These are phyloP conservation scores for Macrosiphum euphorbiae DNA, from an alignment of 2,888 invertebrate species.

Conservation along the genomic window DNA sequence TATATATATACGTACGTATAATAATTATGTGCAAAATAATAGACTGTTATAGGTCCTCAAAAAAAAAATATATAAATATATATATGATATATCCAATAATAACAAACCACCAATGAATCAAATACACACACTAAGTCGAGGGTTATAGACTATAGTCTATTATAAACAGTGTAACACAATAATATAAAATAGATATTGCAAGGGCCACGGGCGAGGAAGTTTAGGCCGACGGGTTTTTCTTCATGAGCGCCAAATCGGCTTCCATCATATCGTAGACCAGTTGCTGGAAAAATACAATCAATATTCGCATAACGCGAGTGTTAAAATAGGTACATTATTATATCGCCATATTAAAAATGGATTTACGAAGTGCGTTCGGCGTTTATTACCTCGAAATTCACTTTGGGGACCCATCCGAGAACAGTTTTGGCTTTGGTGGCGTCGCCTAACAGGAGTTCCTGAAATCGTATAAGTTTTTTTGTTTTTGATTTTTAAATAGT, in stretches of 20 bases:
- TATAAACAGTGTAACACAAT: not conserved
- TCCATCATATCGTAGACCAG: slow-evolving; percentile 96
- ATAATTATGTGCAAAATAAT: not conserved
- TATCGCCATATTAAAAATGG: not conserved
- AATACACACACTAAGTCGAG: not conserved
- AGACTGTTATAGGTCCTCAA: not conserved
- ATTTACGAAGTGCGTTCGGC: not conserved
- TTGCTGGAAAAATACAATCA: slow-evolving; percentile 73
- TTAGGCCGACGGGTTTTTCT: slow-evolving; percentile 88
- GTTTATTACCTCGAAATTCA: slow-evolving; percentile 77
- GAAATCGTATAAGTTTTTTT: slow-evolving; percentile 66
- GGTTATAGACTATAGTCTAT: not conserved
- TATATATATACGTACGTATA: not conserved
- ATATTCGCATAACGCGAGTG: not conserved
- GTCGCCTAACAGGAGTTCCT: slow-evolving; percentile 94
- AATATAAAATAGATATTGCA: not conserved
- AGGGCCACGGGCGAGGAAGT: not conserved
- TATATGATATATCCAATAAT: not conserved
- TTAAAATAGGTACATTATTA: not conserved
- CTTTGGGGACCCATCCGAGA: slow-evolving; percentile 90
- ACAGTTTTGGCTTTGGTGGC: slow-evolving; percentile 88
- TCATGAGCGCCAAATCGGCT: slow-evolving; percentile 92
- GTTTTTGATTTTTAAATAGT: slow-evolving; percentile 39
- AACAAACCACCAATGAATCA: slow-evolving; percentile 27
- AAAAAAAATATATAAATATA: not conserved